A percentile compares a stretch with the other conserved stretches of the same genome.
Conservation (phyloP, 2,888 invertebrate genomes). For the Diadromus collaris region DNA sequence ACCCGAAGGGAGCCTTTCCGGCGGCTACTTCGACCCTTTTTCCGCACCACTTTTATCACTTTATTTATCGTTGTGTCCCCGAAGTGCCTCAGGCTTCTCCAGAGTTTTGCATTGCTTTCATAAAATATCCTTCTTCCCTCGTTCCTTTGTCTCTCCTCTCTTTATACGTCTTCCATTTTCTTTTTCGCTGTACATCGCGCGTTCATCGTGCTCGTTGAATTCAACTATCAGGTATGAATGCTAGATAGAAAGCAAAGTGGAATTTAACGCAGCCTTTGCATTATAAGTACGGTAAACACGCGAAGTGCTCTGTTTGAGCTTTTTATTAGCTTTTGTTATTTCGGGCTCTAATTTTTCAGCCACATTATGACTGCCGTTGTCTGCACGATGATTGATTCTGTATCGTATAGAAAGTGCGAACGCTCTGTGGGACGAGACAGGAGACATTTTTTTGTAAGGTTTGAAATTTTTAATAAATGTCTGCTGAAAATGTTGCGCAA, state of each 20-base stretch:
- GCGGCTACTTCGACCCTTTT: conserved; percentile 26
- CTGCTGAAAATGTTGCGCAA: background rate
- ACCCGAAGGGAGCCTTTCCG: background rate
- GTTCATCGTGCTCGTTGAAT: conserved; percentile 41
- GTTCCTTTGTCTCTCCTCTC: conserved; percentile 22
- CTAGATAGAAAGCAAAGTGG: conserved; percentile 42
- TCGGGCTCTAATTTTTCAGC: conserved; percentile 12
- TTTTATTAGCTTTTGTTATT: conserved; percentile 2
- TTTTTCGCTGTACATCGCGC: conserved; percentile 10
- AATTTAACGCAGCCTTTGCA: conserved; percentile 50
- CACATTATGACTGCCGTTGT: conserved; percentile 3
- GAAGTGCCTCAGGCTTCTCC: background rate
- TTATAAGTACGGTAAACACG: conserved; percentile 44
- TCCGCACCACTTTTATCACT: conserved; percentile 29
- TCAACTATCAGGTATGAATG: conserved; percentile 46
- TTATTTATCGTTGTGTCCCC: conserved; percentile 37
- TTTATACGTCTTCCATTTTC: conserved; percentile 25
- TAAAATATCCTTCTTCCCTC: conserved; percentile 2
- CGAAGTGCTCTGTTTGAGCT: background rate
- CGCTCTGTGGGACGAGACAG: conserved; percentile 18
- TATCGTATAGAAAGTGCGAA: conserved; percentile 1
- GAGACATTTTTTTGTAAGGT: conserved; percentile 37
- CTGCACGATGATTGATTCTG: conserved; percentile 17
- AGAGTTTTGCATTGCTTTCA: conserved; percentile 27
- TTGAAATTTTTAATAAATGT: too few species aligned